A percentile compares a stretch with the other conserved stretches of the same genome.
Conservation (phyloP, 2,797 vertebrate genomes). For the Rallus crepitans region DNA sequence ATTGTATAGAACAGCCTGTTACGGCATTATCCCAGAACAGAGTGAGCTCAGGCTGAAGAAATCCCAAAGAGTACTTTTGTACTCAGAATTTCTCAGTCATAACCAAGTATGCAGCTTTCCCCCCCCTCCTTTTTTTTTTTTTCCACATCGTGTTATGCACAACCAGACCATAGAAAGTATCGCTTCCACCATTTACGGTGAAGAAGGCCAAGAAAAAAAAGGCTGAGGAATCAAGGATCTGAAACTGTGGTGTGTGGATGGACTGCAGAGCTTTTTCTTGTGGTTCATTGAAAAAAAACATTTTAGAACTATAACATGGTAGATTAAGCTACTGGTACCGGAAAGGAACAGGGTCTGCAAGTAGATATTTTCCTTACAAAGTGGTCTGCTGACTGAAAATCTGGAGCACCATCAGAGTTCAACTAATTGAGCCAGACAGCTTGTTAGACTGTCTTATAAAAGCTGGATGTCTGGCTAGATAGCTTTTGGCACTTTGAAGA, state of each 20-base stretch:
- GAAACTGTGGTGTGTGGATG: neutral
- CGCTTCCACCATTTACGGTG: neutral
- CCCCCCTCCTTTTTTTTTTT: neutral
- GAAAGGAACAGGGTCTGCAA: constrained; percentile 10
- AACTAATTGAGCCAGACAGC: constrained; percentile 66
- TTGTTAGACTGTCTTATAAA: constrained; percentile 66
- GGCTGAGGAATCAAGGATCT: neutral
- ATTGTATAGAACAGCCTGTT: neutral
- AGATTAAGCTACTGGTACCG: neutral
- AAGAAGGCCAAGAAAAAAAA: constrained; percentile 4
- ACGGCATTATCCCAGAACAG: neutral
- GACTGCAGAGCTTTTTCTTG: neutral
- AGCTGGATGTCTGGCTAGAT: constrained; percentile 69
- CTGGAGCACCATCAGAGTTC: constrained; percentile 61
- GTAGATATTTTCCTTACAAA: constrained; percentile 50
- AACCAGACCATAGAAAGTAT: constrained; percentile 29
- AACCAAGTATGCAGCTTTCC: neutral
- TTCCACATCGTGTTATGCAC: neutral
- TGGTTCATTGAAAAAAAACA: constrained; percentile 29
- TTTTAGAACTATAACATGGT: neutral
- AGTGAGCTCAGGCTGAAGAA: constrained; percentile 34
- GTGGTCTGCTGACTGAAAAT: constrained; percentile 56
- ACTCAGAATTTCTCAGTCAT: neutral
- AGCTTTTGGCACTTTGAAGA: constrained; percentile 60
- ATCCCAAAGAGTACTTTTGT: neutral